These are phyloP conservation scores for Eulemur mongoz DNA, from an alignment of 2,797 vertebrate genomes.

Conservation along the genomic window DNA sequence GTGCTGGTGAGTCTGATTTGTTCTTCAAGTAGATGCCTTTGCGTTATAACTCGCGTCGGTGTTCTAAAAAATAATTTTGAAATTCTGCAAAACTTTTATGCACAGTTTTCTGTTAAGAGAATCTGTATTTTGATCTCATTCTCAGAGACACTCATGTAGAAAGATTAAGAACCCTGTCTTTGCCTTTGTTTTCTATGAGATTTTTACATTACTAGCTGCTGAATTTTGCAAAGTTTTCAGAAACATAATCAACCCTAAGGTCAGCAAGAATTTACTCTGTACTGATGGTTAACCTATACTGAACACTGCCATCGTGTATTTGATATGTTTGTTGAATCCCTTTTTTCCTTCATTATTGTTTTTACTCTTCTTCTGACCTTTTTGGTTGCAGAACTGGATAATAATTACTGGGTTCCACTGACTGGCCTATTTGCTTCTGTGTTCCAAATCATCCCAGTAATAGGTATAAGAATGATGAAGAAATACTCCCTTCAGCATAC, in stretches of 20 bases:
- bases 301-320: background rate
- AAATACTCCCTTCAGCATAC: background rate
- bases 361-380: constrained; percentile 24
- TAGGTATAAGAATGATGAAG: background rate
- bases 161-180: background rate
- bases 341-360: constrained; percentile 4
- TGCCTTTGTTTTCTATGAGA: background rate
- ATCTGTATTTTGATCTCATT: background rate
- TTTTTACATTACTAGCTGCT: constrained; percentile 1
- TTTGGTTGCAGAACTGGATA: constrained; percentile 7
- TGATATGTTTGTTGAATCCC: background rate
- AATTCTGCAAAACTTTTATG: constrained; percentile 7
- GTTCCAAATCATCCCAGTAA: background rate
- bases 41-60: background rate
- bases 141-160: background rate
- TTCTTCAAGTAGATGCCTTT: background rate
- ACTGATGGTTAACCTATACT: background rate
- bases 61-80: background rate
- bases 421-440: background rate
- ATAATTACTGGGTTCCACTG: background rate
- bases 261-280: background rate
- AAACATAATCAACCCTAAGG: background rate
- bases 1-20: background rate
- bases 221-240: constrained; percentile 34
- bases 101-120: background rate